phyloP scores from a whole-genome alignment of 2,113 vertebrate species.

The Callocephalon fimbriatum region DNA sequence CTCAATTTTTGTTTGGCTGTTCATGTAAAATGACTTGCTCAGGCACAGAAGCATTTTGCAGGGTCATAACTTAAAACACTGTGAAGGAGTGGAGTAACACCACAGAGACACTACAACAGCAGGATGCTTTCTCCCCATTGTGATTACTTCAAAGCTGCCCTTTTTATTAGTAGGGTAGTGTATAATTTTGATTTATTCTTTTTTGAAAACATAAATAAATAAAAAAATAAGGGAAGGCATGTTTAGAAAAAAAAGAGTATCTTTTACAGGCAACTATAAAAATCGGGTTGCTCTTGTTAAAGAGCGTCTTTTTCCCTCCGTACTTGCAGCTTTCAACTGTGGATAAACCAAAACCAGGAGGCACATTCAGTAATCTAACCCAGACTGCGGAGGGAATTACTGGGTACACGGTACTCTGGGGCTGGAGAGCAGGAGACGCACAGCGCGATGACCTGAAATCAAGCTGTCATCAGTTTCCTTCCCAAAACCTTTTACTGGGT shows the following conservation, averaged over 20 bases:
- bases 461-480: conserved; percentile 31
- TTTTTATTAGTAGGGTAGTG: conserved; percentile 14
- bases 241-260: neutral
- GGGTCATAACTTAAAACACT: conserved; percentile 15
- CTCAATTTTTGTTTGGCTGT: neutral
- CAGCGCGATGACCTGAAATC: neutral
- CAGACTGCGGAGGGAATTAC: conserved; percentile 12
- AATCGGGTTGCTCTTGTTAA: conserved; percentile 7
- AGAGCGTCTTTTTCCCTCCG: neutral
- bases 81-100: neutral
- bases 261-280: conserved; percentile 28
- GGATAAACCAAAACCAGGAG: conserved; percentile 60
- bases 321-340: conserved; percentile 10
- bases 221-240: neutral
- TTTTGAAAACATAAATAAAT: neutral
- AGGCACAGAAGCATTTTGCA: neutral
- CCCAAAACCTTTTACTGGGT: neutral
- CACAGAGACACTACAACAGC: conserved; percentile 25
- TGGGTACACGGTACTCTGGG: neutral
- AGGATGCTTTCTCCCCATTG: neutral
- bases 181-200: conserved; percentile 23
- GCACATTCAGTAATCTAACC: conserved; percentile 31
- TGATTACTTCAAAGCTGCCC: conserved; percentile 45
- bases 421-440: neutral
- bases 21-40: neutral